Base-by-base conservation (phyloP, 2,888 invertebrate genomes). In the Leptogaster cylindrica region DNA sequence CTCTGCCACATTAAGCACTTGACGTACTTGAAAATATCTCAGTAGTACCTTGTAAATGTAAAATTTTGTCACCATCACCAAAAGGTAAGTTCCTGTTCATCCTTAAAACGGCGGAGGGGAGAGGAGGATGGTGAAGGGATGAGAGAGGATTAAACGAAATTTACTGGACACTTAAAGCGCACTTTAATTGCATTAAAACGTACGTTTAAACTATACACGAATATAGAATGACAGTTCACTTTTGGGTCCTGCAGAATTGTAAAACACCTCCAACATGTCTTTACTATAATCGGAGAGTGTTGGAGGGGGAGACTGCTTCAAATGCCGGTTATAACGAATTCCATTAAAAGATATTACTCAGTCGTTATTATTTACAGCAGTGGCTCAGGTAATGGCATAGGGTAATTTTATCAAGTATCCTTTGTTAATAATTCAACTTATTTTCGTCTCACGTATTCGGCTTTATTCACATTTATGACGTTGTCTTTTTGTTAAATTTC, bases 291-390 rank as follows among this genome's bases (percentile, higher is more conserved):
- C n/a, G n/a, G n/a, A n/a, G n/a, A n/a, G n/a, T n/a, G n/a, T n/a
- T n/a, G n/a, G n/a, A n/a, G n/a, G n/a, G n/a, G n/a, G 39, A 39
- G 39, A 10, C 39, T 12, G 39, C 39, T 12, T 39, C 39, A 39
- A 39, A 39, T 39, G 39, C 14, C 39, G 39, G n/a, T 39, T 39
- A 39, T 39, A 39, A 39, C 39, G 39, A 39, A 39, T 39, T 39
- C 39, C 39, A 39, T 39, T 39, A 39, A 39, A 39, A 39, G 39
- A 39, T 39, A 39, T 39, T 39, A 39, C 39, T 10, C 39, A 14
- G 39, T 39, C 39, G 39, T 39, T 39, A 39, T 39, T 39, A 39
- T 39, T 39, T 39, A 39, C 39, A 39, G 39, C 39, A 39, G 39
- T 39, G 39, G 10, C 39, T 39, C 10, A 39, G 39, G 39, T 39